Percentiles rank a stretch among this genome's conserved stretches.
Evolutionary conservation across 2,113 vertebrate species (phyloP).

Genomic region (Silurus meridionalis): DNA sequence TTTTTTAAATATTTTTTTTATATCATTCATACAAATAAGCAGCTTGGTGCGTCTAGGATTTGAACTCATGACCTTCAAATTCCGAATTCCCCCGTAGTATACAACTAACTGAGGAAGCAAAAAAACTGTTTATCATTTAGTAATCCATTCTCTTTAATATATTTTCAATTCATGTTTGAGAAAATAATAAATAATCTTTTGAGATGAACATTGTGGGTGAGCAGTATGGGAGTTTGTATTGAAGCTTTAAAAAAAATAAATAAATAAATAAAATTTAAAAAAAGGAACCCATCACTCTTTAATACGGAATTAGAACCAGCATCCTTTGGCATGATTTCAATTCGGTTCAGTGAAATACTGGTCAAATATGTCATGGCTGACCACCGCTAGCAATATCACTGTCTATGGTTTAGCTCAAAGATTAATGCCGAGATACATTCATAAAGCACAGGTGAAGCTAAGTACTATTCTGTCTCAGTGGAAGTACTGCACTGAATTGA

Average conservation of each 20-base stretch:
- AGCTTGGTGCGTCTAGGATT: too few species aligned
- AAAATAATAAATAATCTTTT: background rate
- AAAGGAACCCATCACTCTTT: constrained; percentile 40
- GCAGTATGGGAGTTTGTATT: background rate
- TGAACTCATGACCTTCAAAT: too few species aligned
- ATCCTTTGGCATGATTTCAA: constrained; percentile 39
- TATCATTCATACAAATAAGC: too few species aligned
- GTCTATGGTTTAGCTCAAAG: background rate
- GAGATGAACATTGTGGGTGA: background rate
- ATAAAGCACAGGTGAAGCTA: background rate
- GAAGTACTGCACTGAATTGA: background rate
- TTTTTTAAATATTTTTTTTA: too few species aligned
- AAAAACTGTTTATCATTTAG: background rate
- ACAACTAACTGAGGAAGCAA: too few species aligned
- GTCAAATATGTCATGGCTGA: background rate
- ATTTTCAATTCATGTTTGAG: background rate
- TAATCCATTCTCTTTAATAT: background rate
- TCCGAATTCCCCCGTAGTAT: too few species aligned
- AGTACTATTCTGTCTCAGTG: constrained; percentile 1
- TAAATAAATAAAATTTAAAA: too few species aligned
- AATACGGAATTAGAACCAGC: constrained; percentile 47
- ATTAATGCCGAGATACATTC: background rate
- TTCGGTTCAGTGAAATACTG: constrained; percentile 30
- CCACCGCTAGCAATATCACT: constrained; percentile 1
- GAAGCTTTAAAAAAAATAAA: background rate